Conservation (phyloP, 2,888 invertebrate genomes). For the Saturnia pavonia region DNA sequence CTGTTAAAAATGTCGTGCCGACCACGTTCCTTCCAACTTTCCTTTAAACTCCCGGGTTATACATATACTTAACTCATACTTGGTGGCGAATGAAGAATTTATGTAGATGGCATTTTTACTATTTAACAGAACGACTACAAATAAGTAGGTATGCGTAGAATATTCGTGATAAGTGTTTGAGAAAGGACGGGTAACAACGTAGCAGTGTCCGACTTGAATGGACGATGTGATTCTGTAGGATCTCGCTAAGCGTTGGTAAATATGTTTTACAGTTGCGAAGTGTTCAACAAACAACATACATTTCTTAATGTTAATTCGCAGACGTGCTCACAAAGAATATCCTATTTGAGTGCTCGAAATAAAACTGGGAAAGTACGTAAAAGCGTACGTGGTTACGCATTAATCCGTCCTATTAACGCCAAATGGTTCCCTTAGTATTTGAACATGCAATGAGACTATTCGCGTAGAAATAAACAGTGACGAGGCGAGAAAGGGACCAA, state of each 20-base stretch:
- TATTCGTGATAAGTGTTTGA: neutral
- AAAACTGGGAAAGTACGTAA: slow-evolving; percentile 5
- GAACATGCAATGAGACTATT: neutral
- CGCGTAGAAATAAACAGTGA: neutral
- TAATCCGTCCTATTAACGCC: slow-evolving; percentile 17
- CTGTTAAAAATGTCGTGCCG: too few relatives aligned
- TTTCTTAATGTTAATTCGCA: neutral
- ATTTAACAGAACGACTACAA: neutral
- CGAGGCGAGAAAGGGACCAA: neutral
- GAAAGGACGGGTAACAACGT: neutral
- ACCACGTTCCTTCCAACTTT: too few relatives aligned
- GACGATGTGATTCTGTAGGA: neutral
- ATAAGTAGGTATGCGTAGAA: neutral
- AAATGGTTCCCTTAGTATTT: neutral
- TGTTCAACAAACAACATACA: neutral
- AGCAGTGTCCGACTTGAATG: neutral
- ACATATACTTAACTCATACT: too few relatives aligned
- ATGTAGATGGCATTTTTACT: too few relatives aligned
- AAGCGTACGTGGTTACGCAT: slow-evolving; percentile 15
- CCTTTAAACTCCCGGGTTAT: too few relatives aligned
- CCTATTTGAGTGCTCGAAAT: slow-evolving; percentile 16
- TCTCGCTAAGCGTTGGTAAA: neutral
- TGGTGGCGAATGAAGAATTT: too few relatives aligned
- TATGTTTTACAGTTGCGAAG: neutral
- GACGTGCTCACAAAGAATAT: neutral